phyloP scores from a whole-genome alignment of 1,140 invertebrate genomes.

The Penaeus chinensis region DNA sequence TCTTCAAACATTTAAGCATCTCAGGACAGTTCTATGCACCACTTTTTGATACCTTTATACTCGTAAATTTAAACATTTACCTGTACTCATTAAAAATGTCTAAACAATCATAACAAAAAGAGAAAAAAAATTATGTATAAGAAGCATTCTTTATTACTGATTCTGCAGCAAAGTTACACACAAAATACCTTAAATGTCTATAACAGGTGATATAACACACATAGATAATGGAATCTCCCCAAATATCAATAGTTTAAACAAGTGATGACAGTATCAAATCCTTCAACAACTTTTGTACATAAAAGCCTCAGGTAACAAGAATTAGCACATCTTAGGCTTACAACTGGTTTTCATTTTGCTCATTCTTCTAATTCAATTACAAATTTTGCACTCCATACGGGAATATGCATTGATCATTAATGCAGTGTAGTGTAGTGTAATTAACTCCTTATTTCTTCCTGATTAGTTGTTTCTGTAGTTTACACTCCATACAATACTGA shows the following conservation, averaged over 20 bases:
- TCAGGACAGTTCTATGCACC: too few relatives aligned
- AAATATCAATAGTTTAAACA: conserved; percentile 34
- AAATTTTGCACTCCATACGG: too few relatives aligned
- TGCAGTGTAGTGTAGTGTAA: too few relatives aligned
- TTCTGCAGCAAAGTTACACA: conserved; percentile 47
- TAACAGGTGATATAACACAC: conserved; percentile 43
- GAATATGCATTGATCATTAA: too few relatives aligned
- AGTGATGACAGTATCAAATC: conserved; percentile 23
- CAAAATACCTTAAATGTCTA: conserved; percentile 31
- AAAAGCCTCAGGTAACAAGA: not conserved
- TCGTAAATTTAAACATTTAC: too few relatives aligned
- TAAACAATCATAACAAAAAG: not conserved
- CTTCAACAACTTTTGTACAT: conserved; percentile 48
- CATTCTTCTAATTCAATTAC: too few relatives aligned
- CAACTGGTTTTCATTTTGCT: not conserved
- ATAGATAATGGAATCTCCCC: not conserved
- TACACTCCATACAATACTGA: too few relatives aligned
- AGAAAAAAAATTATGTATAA: not conserved
- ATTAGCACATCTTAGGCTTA: not conserved
- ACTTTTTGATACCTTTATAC: too few relatives aligned
- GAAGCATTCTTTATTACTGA: conserved; percentile 51
- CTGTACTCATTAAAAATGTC: too few relatives aligned
- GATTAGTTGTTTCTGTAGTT: too few relatives aligned
- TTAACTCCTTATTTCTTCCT: too few relatives aligned
- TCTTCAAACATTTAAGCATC: too few relatives aligned